Base-by-base conservation (phyloP, 2,888 invertebrate species). In the Nymphalis c-album region DNA sequence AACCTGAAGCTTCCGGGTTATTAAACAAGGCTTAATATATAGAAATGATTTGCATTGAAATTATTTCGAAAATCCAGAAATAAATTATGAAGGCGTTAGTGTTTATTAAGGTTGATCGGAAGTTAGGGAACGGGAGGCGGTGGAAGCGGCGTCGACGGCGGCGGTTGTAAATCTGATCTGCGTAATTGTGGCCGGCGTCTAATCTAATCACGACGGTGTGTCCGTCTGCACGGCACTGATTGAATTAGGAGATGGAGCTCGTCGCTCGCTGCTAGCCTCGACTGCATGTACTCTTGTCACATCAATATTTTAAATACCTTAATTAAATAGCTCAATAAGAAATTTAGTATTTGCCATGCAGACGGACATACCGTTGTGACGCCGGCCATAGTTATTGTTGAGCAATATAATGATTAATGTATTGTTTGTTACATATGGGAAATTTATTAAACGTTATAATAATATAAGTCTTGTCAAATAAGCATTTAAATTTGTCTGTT, bases 151-250 rank as follows among this genome's bases (percentile, higher is more conserved):
- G 64, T 67, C 71, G 61, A 68, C 72, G 76, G 75, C 77, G 81
- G 78, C 80, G 77, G 84, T 87, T 87, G 86, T 87, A 90, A 90
- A 90, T 90, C 87, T 86, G 89, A 90, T 90, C 90, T 88, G 80
- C 85, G 89, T 91, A 91, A 91, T 91, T 90, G 91, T 90, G 91
- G 90, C 81, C 86, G 86, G 83, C 88, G 85, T 87, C 87, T 91
- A 91, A 91, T 91, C 88, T 88, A 88, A 90, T 91, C 86, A 82
- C 78, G 78, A 71, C 83, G 85, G 83, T 83, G 83, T 85, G 88
- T 88, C 89, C 86, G 88, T 88, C 87, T 86, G 87, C 85, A 82
- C 80, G 80, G 78, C 82, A 80, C 86, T 87, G 85, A 90, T 90
- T 88, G 80, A 88, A 89, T 91, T 89, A 90, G 81, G 79, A 80